Base-by-base conservation (phyloP, 2,888 invertebrate genomes). In the Lithodes maja region DNA sequence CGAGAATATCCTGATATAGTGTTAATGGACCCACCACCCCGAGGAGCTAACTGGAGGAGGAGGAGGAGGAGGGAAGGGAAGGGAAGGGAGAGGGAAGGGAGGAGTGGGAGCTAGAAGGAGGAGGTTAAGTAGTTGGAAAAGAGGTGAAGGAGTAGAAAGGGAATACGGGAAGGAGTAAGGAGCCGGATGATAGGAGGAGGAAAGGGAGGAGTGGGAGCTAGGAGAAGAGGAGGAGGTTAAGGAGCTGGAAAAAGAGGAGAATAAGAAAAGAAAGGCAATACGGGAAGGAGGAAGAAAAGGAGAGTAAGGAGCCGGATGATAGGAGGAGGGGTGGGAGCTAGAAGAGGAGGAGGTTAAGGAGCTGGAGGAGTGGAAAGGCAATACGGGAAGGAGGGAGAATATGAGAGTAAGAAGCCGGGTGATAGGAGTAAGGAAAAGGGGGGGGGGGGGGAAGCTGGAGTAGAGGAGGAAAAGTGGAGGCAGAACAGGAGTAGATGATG, bases 1-100 rank as follows among this genome's bases (percentile, higher is more conserved):
- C 54, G 79, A 54, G 77, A 79, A 79, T 79, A 79, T 79, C 79
- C 79, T 79, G 79, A 79, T 79, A 17, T 79, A 79, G 55, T 79
- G 79, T 79, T 79, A 79, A 79, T 79, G 79, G 79, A 79, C n/a
- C 55, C 33, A 33, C 33, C 33, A 33, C 33, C 33, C 33, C 33
- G 33, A 33, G 33, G 33, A 33, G 33, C 54, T 33, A 55, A 55
- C 54, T 49, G 49, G 49, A n/a, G 75, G 49, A 68, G 7, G 83
- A 71, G 83, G 50, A 52, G 71, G 52, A 9, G 69, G 52, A 71
- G 53, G 74, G 68, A 50, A 15, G 53, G 17, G 71, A 3, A 5
- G 53, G 15, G 49, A 53, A 54, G 9, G 49, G 54, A 53, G 75
- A 33, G 7, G 50, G 17, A n/a, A 49, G 33, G 12, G 75, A 17